Percentiles rank a stretch among this genome's conserved stretches.
Conservation (phyloP, 2,113 vertebrate species). For the Lophura nycthemera region DNA sequence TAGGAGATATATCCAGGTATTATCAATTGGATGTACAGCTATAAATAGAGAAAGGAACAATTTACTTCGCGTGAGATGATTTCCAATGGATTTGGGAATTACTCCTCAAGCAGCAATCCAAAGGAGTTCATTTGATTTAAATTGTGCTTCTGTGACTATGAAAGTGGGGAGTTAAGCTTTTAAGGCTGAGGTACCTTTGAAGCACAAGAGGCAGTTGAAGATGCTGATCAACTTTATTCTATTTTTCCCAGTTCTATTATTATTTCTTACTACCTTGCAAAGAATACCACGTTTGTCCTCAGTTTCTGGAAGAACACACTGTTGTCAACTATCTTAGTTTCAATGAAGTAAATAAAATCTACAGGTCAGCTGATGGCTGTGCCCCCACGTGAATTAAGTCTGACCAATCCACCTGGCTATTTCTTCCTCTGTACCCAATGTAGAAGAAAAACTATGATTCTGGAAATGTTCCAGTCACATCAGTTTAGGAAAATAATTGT, state of each 20-base stretch:
- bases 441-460: neutral
- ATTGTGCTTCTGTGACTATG: neutral
- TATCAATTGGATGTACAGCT: neutral
- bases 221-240: neutral
- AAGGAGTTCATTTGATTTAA: fast-evolving
- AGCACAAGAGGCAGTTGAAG: neutral
- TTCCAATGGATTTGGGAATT: neutral
- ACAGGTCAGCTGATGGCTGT: neutral
- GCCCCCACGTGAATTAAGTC: neutral
- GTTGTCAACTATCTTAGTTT: neutral
- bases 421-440: neutral
- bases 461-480: neutral
- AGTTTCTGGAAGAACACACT: neutral
- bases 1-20: fast-evolving
- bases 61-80: neutral
- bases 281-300: neutral
- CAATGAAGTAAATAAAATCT: neutral
- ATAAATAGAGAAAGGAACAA: neutral
- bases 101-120: neutral
- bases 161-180: neutral
- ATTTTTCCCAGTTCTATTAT: neutral
- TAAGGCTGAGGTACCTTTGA: fast-evolving
- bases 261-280: neutral
- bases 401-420: neutral
- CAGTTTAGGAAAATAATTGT: neutral